Conservation (phyloP, 2,113 vertebrate species). For the Phocoena sinus region DNA sequence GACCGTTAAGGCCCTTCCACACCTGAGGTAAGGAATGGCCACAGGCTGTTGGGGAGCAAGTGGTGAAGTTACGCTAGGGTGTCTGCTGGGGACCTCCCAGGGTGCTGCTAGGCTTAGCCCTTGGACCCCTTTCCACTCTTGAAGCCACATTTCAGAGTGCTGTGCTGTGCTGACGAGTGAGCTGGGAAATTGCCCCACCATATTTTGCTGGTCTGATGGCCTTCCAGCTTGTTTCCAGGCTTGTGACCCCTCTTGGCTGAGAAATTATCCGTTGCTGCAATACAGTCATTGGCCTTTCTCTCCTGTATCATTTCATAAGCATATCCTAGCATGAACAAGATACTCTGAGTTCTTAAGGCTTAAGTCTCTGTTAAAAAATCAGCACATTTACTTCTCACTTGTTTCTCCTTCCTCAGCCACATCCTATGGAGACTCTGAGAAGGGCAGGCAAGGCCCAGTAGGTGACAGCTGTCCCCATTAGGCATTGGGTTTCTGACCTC, state of each 20-base stretch:
- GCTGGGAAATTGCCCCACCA: not conserved
- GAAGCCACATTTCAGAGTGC: not conserved
- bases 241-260: not conserved
- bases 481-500: not conserved
- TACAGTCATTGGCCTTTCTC: not conserved
- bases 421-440: not conserved
- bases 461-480: not conserved
- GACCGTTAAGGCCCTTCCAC: not conserved
- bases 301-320: not conserved
- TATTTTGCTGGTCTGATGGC: not conserved
- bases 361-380: not conserved
- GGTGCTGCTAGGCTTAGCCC: not conserved
- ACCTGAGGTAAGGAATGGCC: too few relatives aligned
- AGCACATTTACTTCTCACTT: not conserved
- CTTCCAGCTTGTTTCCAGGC: not conserved
- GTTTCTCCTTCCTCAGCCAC: not conserved
- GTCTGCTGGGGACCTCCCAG: rapidly evolving
- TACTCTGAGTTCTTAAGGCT: not conserved
- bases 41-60: too few relatives aligned
- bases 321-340: not conserved
- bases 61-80: rapidly evolving
- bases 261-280: not conserved
- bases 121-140: not conserved
- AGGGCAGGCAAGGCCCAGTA: not conserved
- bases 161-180: not conserved